Base-by-base conservation (phyloP, 1,140 invertebrate species). In the Temnothorax curvispinosus region DNA sequence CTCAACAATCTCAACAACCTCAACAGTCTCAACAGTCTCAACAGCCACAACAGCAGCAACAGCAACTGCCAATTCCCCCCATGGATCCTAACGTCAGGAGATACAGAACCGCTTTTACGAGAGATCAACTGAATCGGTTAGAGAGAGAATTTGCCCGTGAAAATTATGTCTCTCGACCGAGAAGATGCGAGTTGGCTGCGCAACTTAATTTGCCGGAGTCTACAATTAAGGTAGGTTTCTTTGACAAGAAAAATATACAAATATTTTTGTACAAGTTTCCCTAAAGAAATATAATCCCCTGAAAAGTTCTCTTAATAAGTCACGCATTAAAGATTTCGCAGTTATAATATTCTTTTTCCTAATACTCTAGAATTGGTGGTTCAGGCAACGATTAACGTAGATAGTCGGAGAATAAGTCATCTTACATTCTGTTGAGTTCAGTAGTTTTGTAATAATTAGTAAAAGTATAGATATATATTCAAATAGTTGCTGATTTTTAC, bases 131-230 rank as follows among this genome's bases (percentile, higher is more conserved):
- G 27, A 96, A 96, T 0, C 96, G 98, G 56, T 95, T 99, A n/a
- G 99, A 99, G 95, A 99, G 99, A 92, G 99, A 99, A 94, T 99
- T 99, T 94, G 96, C 97, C 92, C 98, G 98, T 92, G 99, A 99
- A 95, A 99, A 99, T 95, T 99, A 99, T 94, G 99, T 99, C 0
- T 99, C 98, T 1, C 96, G 99, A 67, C 99, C 99, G 0, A 96
- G 98, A 85, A 96, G 99, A 85, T 99, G 98, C 93, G 99, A 99
- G 94, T 94, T 99, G n/a, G 99, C 99, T 0, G 96, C 98, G 3
- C 97, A 99, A 90, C 96, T 99, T 18, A 97, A 98, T 89, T 96
- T 99, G 0, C 99, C 99, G 0, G 99, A 99, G 95, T 98, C 98
- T 13, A 99, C 99, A 0, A 99, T 99, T 85, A 99, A 99, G 97